Evolutionary conservation across 2,888 invertebrate genomes (phyloP), one percentile per base, ranked within the genome.

Genomic region (Cheilosia vernalis): DNA sequence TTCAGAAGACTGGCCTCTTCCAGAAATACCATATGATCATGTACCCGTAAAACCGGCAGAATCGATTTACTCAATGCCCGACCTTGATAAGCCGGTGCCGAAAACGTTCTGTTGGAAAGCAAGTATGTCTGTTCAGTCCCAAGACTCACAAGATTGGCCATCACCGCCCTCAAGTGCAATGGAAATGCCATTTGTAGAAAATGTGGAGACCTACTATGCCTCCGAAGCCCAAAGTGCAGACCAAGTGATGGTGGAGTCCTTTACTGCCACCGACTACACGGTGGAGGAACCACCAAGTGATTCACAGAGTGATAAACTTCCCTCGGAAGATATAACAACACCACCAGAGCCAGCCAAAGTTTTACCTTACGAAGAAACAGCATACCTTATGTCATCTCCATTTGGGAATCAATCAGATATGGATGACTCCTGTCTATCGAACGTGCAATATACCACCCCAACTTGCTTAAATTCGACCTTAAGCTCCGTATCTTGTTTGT

Each of bases 131-230:
- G 90, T 91, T 53, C 91, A 91, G 87, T 94, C 94, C 13, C 95
- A 96, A 90, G 95, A 95, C 87, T 95, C 95, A 7, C 95, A 96
- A 87, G 95, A 96, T 88, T 96, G 96, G 96, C 96, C 96, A 0
- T 96, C 96, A 51, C 95, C 96, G 0, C 96, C 96, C 9, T 95
- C 96, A 0, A 95, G 94, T 81, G 93, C 95, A 21, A 93, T 95
- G 73, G 96, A 95, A 89, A 89, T 88, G 2, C 95, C 95, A 0
- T 93, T 96, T 9, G 94, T 96, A 21, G 96, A 96, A 89, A 96
- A 95, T 90, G 94, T 96, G 5, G 96, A 96, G 90, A 96, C 96
- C 21, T 97, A 95, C 89, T 97, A 96, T 88, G 94, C 96, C 92
- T 95, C 94, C 44, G 95, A 96, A 89, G 95, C 95, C 0, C 96